These are phyloP conservation scores for Euglossa dilemma DNA, from an alignment of 1,140 invertebrate genomes.

Conservation along the genomic window DNA sequence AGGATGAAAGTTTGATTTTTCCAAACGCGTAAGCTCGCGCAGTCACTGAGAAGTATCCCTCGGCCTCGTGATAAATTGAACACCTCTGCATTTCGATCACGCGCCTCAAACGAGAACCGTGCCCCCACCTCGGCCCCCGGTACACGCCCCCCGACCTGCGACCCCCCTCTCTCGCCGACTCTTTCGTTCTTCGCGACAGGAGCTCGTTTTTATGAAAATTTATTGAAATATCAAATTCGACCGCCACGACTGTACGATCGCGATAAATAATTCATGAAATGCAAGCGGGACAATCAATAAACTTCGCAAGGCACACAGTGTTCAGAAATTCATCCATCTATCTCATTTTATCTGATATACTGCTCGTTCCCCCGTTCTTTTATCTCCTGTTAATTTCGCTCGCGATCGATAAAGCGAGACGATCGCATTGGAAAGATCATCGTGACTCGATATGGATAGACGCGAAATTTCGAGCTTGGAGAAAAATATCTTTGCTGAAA, in stretches of 20 bases:
- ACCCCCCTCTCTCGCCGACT: background rate
- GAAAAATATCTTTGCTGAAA: no score
- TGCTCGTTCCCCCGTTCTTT: background rate
- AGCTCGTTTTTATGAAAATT: slow-evolving; percentile 49
- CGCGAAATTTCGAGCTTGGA: no score
- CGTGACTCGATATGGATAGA: background rate
- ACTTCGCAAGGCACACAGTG: background rate
- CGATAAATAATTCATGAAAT: slow-evolving; percentile 43
- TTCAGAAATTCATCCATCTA: background rate
- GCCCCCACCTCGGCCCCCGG: rapidly evolving
- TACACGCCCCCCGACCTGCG: background rate
- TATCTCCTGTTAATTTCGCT: background rate
- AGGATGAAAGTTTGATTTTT: slow-evolving; percentile 10
- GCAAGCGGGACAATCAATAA: slow-evolving; percentile 38
- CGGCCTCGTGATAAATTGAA: slow-evolving; percentile 17
- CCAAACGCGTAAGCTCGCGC: background rate
- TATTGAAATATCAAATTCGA: slow-evolving; percentile 48
- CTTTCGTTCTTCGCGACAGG: background rate
- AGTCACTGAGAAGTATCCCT: background rate
- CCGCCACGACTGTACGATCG: slow-evolving; percentile 14
- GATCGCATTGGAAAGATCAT: background rate
- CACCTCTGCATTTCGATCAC: slow-evolving; percentile 34
- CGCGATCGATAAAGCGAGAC: no score
- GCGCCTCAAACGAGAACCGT: slow-evolving; percentile 7
- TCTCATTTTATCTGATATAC: background rate